A percentile compares a stretch with the other conserved stretches of the same genome.
Conservation (phyloP, 2,888 invertebrate species). For the Arge pagana region DNA sequence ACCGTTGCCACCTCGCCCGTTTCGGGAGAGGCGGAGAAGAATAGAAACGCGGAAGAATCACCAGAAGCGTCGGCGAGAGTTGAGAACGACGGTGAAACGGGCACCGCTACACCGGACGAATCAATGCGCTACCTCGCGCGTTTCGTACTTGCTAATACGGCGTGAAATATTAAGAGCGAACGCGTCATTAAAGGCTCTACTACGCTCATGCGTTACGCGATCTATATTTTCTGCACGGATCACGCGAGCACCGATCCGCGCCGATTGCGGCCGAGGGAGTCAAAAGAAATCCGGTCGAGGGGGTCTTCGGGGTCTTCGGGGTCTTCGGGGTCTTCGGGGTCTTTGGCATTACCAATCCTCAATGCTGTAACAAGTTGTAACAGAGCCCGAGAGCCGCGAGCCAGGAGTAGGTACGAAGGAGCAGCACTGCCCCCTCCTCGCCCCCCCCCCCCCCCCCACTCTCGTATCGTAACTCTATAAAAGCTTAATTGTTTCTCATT, state of each 20-base stretch:
- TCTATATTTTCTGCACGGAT: conserved; percentile 5
- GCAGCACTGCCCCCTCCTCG: conserved; percentile 26
- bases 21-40: too few species aligned
- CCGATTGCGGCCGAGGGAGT: neutral
- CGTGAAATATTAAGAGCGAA: conserved; percentile 10
- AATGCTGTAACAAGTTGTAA: conserved; percentile 46
- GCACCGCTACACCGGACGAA: too few species aligned
- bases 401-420: conserved; percentile 14
- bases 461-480: conserved; percentile 49
- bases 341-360: conserved; percentile 39
- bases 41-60: too few species aligned
- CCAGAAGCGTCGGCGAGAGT: too few species aligned
- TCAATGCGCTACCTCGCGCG: too few species aligned
- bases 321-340: too few species aligned
- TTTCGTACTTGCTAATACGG: conserved; percentile 10
- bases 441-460: conserved; percentile 33
- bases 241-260: neutral
- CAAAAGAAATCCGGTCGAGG: conserved; percentile 8
- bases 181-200: conserved; percentile 10
- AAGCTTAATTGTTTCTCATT: conserved; percentile 55
- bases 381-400: conserved; percentile 28
- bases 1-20: too few species aligned
- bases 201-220: conserved; percentile 4
- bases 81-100: too few species aligned
- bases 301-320: too few species aligned